Conservation (phyloP, 2,797 vertebrate species). For the Gastrophryne carolinensis region DNA sequence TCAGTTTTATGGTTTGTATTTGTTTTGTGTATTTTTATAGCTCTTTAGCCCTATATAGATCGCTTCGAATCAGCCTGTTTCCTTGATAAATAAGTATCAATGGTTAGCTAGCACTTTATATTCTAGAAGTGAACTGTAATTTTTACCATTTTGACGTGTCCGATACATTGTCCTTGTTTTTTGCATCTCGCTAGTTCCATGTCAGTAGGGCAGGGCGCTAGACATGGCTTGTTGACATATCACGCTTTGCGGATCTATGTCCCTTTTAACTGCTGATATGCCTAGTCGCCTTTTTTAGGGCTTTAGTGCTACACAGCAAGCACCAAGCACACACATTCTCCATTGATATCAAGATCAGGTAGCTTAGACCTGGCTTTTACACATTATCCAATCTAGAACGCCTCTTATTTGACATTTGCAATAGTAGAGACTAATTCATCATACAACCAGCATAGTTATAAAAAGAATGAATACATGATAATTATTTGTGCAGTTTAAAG, state of each 20-base stretch:
- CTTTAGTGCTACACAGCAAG: neutral
- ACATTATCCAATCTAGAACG: neutral
- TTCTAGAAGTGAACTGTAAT: neutral
- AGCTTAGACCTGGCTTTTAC: neutral
- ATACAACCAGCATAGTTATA: too few species aligned
- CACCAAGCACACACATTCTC: neutral
- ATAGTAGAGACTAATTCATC: too few species aligned
- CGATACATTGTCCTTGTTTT: neutral
- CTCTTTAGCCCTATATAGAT: too few species aligned
- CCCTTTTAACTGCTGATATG: constrained; percentile 30
- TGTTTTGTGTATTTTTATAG: too few species aligned
- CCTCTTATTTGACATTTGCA: neutral
- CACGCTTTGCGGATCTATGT: neutral
- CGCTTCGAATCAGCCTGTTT: too few species aligned
- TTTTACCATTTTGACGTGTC: neutral
- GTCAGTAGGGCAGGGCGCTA: neutral
- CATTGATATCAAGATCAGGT: neutral
- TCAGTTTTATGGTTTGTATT: too few species aligned
- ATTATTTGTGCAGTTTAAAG: too few species aligned
- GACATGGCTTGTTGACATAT: constrained; percentile 6
- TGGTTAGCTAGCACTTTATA: too few species aligned
- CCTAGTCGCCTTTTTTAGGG: neutral
- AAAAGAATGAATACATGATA: too few species aligned
- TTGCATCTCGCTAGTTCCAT: neutral
- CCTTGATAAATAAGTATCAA: too few species aligned